phyloP scores from a whole-genome alignment of 2,888 invertebrate genomes.

The Torymus texanus region DNA sequence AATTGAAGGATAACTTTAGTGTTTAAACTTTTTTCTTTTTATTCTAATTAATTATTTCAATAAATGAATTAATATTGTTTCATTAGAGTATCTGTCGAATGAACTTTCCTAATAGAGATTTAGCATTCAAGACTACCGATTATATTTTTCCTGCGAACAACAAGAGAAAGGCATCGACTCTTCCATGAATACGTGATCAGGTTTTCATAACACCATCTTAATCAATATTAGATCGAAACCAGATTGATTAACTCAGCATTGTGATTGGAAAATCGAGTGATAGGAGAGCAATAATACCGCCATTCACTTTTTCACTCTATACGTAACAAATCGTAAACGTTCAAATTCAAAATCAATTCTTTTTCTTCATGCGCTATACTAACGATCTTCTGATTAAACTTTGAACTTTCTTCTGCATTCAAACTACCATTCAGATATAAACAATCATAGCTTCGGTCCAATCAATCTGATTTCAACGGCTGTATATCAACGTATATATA shows the following conservation, averaged over 20 bases:
- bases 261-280: constrained; percentile 6
- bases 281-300: constrained; percentile 13
- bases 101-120: no score
- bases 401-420: constrained; percentile 18
- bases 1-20: no score
- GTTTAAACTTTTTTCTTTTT: no score
- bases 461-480: constrained; percentile 12
- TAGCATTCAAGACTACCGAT: no score
- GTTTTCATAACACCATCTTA: neutral
- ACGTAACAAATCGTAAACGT: neutral
- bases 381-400: constrained; percentile 34
- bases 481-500: constrained; percentile 14
- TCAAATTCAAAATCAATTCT: constrained; percentile 4
- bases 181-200: neutral
- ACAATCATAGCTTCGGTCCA: constrained; percentile 14
- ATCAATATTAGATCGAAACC: neutral
- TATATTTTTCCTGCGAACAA: no score
- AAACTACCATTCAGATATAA: constrained; percentile 7
- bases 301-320: neutral
- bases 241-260: constrained; percentile 19
- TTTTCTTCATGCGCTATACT: neutral
- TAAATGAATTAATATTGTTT: no score
- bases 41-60: no score
- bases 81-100: no score
- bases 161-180: no score